A percentile compares a stretch with the other conserved stretches of the same genome.
Evolutionary conservation across 2,113 vertebrate species (phyloP).

Genomic region (Campylomormyrus numenius): DNA sequence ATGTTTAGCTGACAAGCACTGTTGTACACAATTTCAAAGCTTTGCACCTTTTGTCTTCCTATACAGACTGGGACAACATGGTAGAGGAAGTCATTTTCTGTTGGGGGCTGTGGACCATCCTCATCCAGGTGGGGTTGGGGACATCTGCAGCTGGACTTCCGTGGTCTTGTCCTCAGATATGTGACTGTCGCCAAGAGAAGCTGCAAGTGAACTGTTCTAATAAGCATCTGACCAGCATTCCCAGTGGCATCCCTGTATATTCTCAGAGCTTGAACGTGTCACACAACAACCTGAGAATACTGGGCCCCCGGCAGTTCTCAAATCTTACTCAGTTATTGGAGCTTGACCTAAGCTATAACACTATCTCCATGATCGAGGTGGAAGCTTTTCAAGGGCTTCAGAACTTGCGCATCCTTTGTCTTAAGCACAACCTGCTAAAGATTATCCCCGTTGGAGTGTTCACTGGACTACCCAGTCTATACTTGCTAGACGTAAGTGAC

Average conservation of each 20-base stretch:
- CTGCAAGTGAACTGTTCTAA: conserved; percentile 70
- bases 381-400: conserved; percentile 72
- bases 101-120: conserved; percentile 50
- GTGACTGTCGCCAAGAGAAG: conserved; percentile 61
- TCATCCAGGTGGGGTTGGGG: conserved; percentile 48
- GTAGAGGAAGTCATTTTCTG: conserved; percentile 55
- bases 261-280: conserved; percentile 70
- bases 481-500: conserved; percentile 69
- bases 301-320: conserved; percentile 68
- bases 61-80: conserved; percentile 60
- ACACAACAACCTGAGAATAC: conserved; percentile 69
- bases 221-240: conserved; percentile 63
- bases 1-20: not conserved
- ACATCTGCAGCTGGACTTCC: conserved; percentile 38
- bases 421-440: conserved; percentile 72
- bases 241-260: conserved; percentile 62
- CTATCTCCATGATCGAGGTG: conserved; percentile 76
- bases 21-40: not conserved
- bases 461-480: conserved; percentile 64
- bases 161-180: conserved; percentile 62
- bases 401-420: conserved; percentile 56
- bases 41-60: conserved; percentile 11
- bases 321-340: conserved; percentile 67
- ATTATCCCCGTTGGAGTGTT: conserved; percentile 75
- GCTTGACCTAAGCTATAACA: conserved; percentile 76